Conservation (phyloP, 2,888 invertebrate species). For the Bombylius discolor region DNA sequence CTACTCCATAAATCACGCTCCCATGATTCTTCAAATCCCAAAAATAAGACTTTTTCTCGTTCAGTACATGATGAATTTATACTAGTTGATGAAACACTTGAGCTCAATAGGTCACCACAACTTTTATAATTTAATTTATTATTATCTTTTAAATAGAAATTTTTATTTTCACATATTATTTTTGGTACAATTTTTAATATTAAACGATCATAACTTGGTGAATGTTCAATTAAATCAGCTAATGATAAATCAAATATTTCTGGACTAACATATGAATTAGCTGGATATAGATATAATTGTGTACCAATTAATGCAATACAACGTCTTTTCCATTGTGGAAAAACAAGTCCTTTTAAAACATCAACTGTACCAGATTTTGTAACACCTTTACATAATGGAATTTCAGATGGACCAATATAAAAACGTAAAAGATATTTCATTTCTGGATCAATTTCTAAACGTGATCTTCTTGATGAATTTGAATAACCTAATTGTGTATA, state of each 20-base stretch:
- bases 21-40: constrained; percentile 52
- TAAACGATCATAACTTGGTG: constrained; percentile 28
- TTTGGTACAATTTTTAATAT: constrained; percentile 37
- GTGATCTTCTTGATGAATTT: constrained; percentile 43
- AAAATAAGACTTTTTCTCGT: constrained; percentile 43
- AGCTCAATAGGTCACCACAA: not conserved
- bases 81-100: constrained; percentile 8
- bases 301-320: constrained; percentile 47
- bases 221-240: constrained; percentile 18
- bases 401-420: constrained; percentile 46
- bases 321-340: constrained; percentile 54
- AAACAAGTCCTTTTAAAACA: constrained; percentile 52
- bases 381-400: constrained; percentile 37
- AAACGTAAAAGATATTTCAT: constrained; percentile 47
- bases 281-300: constrained; percentile 45
- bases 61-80: constrained; percentile 33
- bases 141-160: constrained; percentile 14
- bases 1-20: constrained; percentile 52
- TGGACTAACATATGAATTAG: constrained; percentile 19
- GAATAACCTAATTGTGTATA: constrained; percentile 46
- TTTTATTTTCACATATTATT: constrained; percentile 12
- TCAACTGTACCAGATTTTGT: constrained; percentile 38
- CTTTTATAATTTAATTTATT: constrained; percentile 13
- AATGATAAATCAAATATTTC: constrained; percentile 20
- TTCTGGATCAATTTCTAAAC: constrained; percentile 53